Evolutionary conservation across 1,140 invertebrate genomes (phyloP).

Genomic region (Zaprionus capensis): DNA sequence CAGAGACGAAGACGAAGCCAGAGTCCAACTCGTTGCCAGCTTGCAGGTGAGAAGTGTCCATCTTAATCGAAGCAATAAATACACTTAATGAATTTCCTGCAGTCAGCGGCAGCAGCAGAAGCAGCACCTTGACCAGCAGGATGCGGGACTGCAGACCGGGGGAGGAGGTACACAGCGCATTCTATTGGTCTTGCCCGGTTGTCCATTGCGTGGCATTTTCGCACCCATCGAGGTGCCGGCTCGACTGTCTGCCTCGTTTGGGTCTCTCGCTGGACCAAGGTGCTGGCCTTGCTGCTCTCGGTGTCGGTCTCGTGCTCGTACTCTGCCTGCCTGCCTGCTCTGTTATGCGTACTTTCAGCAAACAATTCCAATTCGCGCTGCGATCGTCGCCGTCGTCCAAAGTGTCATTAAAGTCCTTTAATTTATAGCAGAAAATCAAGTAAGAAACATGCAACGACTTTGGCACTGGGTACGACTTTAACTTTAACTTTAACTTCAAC

Average conservation of each 20-base stretch:
- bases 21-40: constrained; percentile 35
- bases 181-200: constrained; percentile 73
- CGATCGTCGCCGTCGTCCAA: constrained; percentile 73
- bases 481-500: constrained; percentile 41
- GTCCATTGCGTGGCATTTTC: constrained; percentile 79
- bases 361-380: constrained; percentile 74
- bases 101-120: constrained; percentile 55
- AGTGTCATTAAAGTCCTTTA: constrained; percentile 83
- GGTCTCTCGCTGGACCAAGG: background rate
- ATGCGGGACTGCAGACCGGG: background rate
- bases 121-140: background rate
- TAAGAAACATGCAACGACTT: constrained; percentile 80
- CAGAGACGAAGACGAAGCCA: constrained; percentile 8
- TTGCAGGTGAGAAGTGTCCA: constrained; percentile 81
- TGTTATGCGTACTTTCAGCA: constrained; percentile 59
- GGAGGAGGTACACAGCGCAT: constrained; percentile 46
- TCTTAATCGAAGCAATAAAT: constrained; percentile 83
- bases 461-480: constrained; percentile 45
- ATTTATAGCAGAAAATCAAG: constrained; percentile 83
- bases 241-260: background rate
- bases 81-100: constrained; percentile 83
- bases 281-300: constrained; percentile 13
- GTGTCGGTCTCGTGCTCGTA: constrained; percentile 2
- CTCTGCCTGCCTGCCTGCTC: constrained; percentile 20
- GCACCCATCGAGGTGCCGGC: constrained; percentile 69